Conservation (phyloP, 2,888 invertebrate species). For the Platycheirus rosarum region DNA sequence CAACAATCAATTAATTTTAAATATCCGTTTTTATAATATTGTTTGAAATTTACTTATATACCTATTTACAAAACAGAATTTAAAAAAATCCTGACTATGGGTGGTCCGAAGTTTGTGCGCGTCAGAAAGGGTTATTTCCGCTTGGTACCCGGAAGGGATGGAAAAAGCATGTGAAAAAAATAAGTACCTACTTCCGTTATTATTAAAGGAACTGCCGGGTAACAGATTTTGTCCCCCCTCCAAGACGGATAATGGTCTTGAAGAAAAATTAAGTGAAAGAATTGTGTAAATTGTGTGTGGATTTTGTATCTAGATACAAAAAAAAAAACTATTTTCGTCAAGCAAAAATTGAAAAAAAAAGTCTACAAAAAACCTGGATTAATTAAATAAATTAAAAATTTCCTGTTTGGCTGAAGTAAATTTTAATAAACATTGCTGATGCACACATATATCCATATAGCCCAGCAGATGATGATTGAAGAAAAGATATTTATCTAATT, state of each 20-base stretch:
- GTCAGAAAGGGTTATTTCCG: constrained; percentile 63
- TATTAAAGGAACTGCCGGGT: not conserved
- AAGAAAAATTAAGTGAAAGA: constrained; percentile 11
- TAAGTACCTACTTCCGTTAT: constrained; percentile 9
- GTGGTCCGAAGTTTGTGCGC: constrained; percentile 58
- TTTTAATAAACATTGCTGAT: constrained; percentile 10
- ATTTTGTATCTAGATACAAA: constrained; percentile 12
- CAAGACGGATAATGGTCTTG: constrained; percentile 3
- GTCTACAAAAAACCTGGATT: constrained; percentile 76
- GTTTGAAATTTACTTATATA: constrained; percentile 1
- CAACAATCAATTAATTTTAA: constrained; percentile 10
- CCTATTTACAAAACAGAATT: constrained; percentile 1
- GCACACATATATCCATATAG: not conserved
- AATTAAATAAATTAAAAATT: constrained; percentile 82
- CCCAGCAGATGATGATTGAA: constrained; percentile 19
- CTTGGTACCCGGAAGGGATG: constrained; percentile 34
- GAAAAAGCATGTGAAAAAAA: constrained; percentile 34
- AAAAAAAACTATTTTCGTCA: not conserved
- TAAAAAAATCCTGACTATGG: constrained; percentile 30
- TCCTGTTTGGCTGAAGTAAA: constrained; percentile 79
- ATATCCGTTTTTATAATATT: not conserved
- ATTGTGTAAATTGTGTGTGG: constrained; percentile 30
- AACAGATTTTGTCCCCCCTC: not conserved
- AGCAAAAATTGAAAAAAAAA: constrained; percentile 15
- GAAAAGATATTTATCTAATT: constrained; percentile 42